Base-by-base conservation (phyloP, 2,797 vertebrate genomes). In the Cirrhinus molitorella region DNA sequence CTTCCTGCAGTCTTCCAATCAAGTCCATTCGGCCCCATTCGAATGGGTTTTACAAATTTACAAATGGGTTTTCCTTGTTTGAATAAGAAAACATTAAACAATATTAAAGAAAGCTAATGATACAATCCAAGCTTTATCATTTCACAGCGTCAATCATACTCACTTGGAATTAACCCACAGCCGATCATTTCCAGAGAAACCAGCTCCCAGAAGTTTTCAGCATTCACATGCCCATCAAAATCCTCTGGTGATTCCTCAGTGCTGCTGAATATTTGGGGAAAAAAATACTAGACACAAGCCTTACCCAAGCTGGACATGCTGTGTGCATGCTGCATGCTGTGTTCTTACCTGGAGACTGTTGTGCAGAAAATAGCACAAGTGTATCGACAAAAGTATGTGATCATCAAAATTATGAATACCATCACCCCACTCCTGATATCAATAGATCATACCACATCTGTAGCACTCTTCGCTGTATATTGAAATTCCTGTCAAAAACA, bases 341-440 rank as follows among this genome's bases (percentile, higher is more conserved):
- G n/a, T n/a, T 70, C 67, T 70, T 23, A 70, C 40, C 67, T 70
- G 67, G n/a, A 70, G 40, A 70, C 67, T 70, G 67, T 47, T 70
- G 67, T 6, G n/a, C 40, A 70, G 40, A 70, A 70, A 70, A 70
- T 47, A 40, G 40, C 13, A 70, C 40, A 70, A 70, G 13, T 47
- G n/a, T 47, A 70, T 47, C 3, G 6, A 70, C 5, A 45, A 21
- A 68, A 68, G 66, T 43, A 68, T 43, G 66, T 68, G 66, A 21
- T 68, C 37, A 11, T 68, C 37, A 68, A 68, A 68, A 68, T 68
- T 43, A 67, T 23, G 19, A 5, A 67, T n/a, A 40, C 65, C 65
- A 67, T 67, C 37, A 67, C 19, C 11, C 65, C 65, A 67, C 65
- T 67, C 65, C 65, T 43, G 65, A 67, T 67, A 67, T 11, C 37